Percentiles rank a stretch among this genome's conserved stretches.
These are phyloP conservation scores for Lordiphosa clarofinis DNA, from an alignment of 1,140 invertebrate genomes.

Conservation along the genomic window DNA sequence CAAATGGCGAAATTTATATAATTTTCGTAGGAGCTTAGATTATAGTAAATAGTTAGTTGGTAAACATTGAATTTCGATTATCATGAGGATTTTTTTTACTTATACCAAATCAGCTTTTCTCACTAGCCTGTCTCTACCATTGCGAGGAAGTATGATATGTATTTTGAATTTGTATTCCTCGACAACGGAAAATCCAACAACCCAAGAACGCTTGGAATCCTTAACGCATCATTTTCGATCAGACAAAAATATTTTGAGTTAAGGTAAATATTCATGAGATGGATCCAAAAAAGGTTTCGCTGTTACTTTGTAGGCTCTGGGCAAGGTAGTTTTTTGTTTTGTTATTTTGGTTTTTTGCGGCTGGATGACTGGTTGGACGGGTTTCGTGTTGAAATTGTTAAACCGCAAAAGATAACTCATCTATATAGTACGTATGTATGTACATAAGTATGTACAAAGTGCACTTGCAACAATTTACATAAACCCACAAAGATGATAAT, in stretches of 20 bases:
- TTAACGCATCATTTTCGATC: slow-evolving; percentile 8
- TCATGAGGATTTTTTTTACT: too few relatives aligned
- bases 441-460: neutral
- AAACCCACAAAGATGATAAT: slow-evolving; percentile 14
- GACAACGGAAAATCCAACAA: neutral
- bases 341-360: slow-evolving; percentile 19
- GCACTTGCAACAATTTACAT: slow-evolving; percentile 17
- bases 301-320: neutral
- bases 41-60: too few relatives aligned
- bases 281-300: slow-evolving; percentile 28
- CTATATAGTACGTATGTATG: neutral
- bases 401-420: slow-evolving; percentile 2
- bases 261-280: slow-evolving; percentile 12
- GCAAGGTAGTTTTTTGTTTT: neutral
- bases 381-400: slow-evolving; percentile 25
- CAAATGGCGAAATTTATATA: too few relatives aligned
- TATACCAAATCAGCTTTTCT: too few relatives aligned
- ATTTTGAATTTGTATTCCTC: slow-evolving; percentile 14
- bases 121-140: too few relatives aligned
- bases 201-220: slow-evolving; percentile 14
- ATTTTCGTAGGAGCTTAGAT: too few relatives aligned
- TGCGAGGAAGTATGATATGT: too few relatives aligned
- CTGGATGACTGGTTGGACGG: slow-evolving; percentile 25
- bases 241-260: slow-evolving; percentile 6
- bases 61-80: too few relatives aligned